Percentiles rank a stretch among this genome's conserved stretches.
These are phyloP conservation scores for Ptilonorhynchus violaceus DNA, from an alignment of 2,113 vertebrate genomes.

Conservation along the genomic window DNA sequence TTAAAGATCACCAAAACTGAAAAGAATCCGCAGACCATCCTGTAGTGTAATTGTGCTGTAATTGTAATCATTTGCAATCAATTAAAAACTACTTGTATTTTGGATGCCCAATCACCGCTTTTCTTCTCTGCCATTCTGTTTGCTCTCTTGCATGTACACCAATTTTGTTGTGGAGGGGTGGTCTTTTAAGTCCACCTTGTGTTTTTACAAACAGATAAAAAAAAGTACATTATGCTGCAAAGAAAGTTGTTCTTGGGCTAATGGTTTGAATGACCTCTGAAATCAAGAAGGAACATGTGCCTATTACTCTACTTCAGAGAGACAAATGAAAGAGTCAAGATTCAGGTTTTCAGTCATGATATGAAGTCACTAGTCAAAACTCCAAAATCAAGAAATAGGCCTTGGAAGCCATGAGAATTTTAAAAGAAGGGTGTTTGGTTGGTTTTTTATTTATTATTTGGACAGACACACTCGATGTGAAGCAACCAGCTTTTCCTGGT, in stretches of 20 bases:
- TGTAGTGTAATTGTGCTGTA: not conserved
- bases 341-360: not conserved
- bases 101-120: not conserved
- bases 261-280: not conserved
- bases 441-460: not conserved
- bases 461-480: not conserved
- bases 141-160: not conserved
- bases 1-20: not conserved
- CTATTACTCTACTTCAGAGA: not conserved
- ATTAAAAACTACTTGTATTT: not conserved
- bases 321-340: not conserved
- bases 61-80: not conserved
- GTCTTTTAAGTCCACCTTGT: not conserved
- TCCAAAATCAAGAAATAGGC: not conserved
- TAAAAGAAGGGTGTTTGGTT: not conserved
- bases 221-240: not conserved
- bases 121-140: not conserved
- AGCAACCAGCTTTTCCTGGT: not conserved
- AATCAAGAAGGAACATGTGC: not conserved
- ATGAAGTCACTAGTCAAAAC: not conserved
- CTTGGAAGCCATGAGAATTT: not conserved
- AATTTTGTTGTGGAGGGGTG: not conserved
- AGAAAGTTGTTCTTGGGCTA: not conserved
- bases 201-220: not conserved
- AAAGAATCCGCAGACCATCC: not conserved